Percentiles rank a stretch among this genome's conserved stretches.
phyloP scores from a whole-genome alignment of 2,888 invertebrate species.

The Hydrotaea diabolus region DNA sequence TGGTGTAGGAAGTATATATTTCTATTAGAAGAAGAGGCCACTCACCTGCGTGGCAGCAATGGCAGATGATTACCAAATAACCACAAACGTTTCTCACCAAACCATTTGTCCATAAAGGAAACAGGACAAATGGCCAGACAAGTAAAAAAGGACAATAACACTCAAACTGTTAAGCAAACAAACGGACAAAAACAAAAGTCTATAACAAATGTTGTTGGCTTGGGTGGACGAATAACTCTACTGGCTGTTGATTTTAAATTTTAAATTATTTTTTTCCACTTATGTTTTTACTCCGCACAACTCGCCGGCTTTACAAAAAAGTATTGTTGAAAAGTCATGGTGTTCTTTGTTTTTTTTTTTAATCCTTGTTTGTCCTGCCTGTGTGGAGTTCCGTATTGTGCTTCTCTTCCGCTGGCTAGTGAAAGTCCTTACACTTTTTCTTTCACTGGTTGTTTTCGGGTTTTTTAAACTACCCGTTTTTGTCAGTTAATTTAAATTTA shows the following conservation, averaged over 20 bases:
- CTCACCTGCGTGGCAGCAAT: conserved; percentile 90
- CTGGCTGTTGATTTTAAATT: background rate
- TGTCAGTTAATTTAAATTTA: conserved; percentile 23
- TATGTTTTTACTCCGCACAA: background rate
- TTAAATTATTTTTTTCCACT: background rate
- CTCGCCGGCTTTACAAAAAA: background rate
- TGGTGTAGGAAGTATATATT: background rate
- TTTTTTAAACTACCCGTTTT: background rate
- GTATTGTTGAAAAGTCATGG: background rate
- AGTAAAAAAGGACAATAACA: no score
- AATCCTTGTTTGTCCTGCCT: background rate
- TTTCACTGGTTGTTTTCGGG: no score
- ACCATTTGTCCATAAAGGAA: conserved; percentile 95
- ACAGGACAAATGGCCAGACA: conserved; percentile 56
- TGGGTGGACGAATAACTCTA: background rate
- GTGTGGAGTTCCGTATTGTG: no score
- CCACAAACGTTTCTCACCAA: conserved; percentile 94
- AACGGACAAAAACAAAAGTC: no score
- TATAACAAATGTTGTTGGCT: background rate
- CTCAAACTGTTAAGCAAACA: background rate
- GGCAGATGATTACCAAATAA: conserved; percentile 94
- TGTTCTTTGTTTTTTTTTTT: background rate
- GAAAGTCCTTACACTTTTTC: no score
- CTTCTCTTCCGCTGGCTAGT: background rate
- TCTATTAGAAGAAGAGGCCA: conserved; percentile 45